These are phyloP conservation scores for Pao palembangensis DNA, from an alignment of 2,113 vertebrate species.

Conservation along the genomic window DNA sequence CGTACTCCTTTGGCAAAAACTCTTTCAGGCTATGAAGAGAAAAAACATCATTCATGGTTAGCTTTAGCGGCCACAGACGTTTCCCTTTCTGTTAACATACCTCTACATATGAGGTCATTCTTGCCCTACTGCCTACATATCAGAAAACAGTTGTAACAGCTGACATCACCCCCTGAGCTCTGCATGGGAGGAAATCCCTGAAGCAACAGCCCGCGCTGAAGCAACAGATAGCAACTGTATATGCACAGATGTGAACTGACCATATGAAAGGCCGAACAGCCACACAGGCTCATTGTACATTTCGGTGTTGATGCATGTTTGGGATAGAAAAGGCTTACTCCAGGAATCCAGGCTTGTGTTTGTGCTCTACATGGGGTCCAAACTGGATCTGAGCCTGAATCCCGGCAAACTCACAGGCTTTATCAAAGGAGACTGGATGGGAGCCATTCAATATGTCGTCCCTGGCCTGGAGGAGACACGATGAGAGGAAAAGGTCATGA, in stretches of 20 bases:
- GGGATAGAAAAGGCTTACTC: conserved; percentile 80
- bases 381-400: conserved; percentile 99
- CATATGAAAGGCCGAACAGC: conserved; percentile 6
- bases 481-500: conserved; percentile 10
- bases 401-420: conserved; percentile 95
- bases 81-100: conserved; percentile 59
- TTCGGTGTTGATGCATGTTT: conserved; percentile 16
- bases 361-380: conserved; percentile 95
- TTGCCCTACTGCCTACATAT: conserved; percentile 48
- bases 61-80: conserved; percentile 40
- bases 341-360: conserved; percentile 97
- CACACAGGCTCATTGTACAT: neutral
- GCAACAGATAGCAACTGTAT: conserved; percentile 23
- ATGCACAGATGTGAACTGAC: conserved; percentile 24
- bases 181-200: conserved; percentile 51
- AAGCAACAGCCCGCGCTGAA: conserved; percentile 37
- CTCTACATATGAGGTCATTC: conserved; percentile 61
- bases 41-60: conserved; percentile 58
- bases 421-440: conserved; percentile 98
- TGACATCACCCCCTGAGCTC: conserved; percentile 54
- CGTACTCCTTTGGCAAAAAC: conserved; percentile 81
- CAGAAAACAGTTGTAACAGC: conserved; percentile 59
- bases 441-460: conserved; percentile 99
- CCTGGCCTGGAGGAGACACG: conserved; percentile 81
- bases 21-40: conserved; percentile 76